Base-by-base conservation (phyloP, 2,113 vertebrate species). In the Propithecus coquereli region DNA sequence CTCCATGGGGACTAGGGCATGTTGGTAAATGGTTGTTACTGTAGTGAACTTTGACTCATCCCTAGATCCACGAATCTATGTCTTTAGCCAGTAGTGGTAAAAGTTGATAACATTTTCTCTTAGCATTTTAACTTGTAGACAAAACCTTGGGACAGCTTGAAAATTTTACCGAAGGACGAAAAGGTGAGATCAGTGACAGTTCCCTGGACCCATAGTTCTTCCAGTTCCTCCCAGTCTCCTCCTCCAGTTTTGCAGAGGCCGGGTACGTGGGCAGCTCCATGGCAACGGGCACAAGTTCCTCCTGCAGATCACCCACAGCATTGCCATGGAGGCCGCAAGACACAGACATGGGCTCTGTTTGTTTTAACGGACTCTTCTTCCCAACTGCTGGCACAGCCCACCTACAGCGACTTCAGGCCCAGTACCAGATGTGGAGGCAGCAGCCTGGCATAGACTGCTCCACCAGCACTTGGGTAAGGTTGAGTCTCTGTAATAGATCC, bases 11-110 rank as follows among this genome's bases (percentile, higher is more conserved):
- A 63, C 47, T 37, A 77, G 22, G 45, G 47, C 34, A 20, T 83
- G 74, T 74, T 91, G 43, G 79, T 54, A 40, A 91, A 43, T 45
- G 27, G 43, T 66, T 79, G 20, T 91, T 66, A 66, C 45, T 87
- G 23, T 43, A 86, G 25, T 52, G 37, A 59, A 86, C n/a, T 94
- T 80, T 10, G 37, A 63, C 17, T 93, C 47, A n/a, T 52, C 14
- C 23, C n/a, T 61, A 65, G 4, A 70, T 70, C 54, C 0, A 20
- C 57, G 34, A 45, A 10, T 85, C 25, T 57, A 2, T 66, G 45
- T 73, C 93, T 94, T 95, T 61, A 77, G 45, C 32, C 13, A 54
- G 20, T 22, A 32, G 68, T n/a, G 2, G 45, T 77, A 18, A 27
- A 14, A 59, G 10, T n/a, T 63, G 65, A 30, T 86, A 63, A 87